Conservation (phyloP, 2,113 vertebrate genomes). For the Sinocyclocheilus anshuiensis region DNA sequence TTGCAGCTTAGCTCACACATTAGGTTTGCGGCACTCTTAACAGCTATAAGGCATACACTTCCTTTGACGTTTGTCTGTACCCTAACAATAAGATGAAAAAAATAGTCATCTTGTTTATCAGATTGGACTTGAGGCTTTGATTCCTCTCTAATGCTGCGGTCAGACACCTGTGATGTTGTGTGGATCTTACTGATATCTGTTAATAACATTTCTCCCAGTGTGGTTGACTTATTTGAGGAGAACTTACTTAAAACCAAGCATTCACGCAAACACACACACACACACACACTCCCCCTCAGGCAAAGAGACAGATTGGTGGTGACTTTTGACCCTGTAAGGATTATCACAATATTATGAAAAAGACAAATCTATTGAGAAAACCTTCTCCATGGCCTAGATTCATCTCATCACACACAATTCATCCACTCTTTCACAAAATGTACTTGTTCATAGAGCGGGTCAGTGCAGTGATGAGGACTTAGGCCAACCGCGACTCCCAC, state of each 20-base stretch:
- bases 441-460: slow-evolving; percentile 14
- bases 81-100: background rate
- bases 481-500: slow-evolving; percentile 9
- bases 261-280: background rate
- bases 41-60: background rate
- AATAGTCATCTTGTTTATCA: background rate
- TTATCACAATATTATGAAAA: slow-evolving; percentile 44
- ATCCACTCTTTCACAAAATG: slow-evolving; percentile 31
- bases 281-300: slow-evolving; percentile 1
- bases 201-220: background rate
- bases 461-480: slow-evolving; percentile 1
- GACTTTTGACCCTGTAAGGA: slow-evolving; percentile 35
- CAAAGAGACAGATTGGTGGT: slow-evolving; percentile 33
- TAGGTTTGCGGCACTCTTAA: background rate
- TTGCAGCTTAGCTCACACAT: slow-evolving; percentile 18
- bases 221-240: slow-evolving; percentile 5
- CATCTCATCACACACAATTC: slow-evolving; percentile 36
- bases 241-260: background rate
- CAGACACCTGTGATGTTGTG: slow-evolving; percentile 25
- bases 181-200: slow-evolving; percentile 11
- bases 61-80: slow-evolving; percentile 14
- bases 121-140: slow-evolving; percentile 5
- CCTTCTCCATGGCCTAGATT: slow-evolving; percentile 37
- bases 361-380: slow-evolving; percentile 45
- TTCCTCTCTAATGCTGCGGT: slow-evolving; percentile 9